phyloP scores from a whole-genome alignment of 2,113 vertebrate genomes.

The Leucopsar rothschildi region DNA sequence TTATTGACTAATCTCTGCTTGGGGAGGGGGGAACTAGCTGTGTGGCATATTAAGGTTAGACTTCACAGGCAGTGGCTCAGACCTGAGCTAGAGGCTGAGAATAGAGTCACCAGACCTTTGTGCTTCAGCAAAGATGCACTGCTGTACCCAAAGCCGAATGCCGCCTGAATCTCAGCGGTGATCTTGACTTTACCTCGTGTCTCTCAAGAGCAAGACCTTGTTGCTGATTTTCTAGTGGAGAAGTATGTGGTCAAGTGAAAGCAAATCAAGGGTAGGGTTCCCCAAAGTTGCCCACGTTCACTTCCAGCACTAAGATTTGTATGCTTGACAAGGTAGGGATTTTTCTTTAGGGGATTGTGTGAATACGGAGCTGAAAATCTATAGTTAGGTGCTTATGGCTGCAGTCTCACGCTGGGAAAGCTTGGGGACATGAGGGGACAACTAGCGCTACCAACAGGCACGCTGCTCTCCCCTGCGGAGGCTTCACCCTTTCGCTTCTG shows the following conservation, averaged over 20 bases:
- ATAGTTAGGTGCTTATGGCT: neutral
- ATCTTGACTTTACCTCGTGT: neutral
- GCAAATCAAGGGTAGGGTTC: neutral
- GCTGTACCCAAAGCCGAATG: neutral
- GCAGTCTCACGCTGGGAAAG: neutral
- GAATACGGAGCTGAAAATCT: neutral
- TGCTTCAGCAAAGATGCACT: neutral
- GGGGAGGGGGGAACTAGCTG: neutral
- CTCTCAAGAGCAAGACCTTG: neutral
- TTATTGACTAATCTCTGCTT: neutral
- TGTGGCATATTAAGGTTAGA: neutral
- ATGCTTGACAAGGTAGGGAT: neutral
- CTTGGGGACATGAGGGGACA: neutral
- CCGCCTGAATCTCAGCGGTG: neutral
- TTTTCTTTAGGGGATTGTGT: neutral
- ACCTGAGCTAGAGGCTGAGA: neutral
- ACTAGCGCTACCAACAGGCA: neutral
- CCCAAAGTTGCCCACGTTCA: neutral
- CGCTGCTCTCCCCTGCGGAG: neutral
- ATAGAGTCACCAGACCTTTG: neutral
- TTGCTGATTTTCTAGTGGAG: neutral
- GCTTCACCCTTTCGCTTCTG: neutral
- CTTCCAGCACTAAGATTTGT: neutral
- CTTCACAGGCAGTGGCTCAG: neutral
- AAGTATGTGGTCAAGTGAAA: neutral